Evolutionary conservation across 2,113 vertebrate species (phyloP).

Genomic region (Spizaetus ornatus): DNA sequence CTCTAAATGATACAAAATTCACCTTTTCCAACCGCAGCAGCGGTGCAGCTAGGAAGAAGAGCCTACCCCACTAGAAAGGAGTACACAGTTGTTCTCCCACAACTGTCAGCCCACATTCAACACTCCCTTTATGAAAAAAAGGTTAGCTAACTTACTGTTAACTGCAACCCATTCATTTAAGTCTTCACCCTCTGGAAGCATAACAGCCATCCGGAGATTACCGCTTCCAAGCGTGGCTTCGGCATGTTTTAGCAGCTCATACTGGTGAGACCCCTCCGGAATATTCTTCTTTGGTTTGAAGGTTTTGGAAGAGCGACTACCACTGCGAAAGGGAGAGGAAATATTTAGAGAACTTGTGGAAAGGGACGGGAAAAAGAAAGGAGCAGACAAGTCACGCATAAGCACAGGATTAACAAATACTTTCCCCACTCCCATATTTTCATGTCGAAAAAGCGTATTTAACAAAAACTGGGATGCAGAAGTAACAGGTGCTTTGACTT

Average conservation of each 20-base stretch:
- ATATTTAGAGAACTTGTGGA: neutral
- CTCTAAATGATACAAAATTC: fast-evolving
- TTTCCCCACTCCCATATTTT: fast-evolving
- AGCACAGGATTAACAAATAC: neutral
- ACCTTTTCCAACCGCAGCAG: neutral
- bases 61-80: neutral
- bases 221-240: slow-evolving; percentile 87
- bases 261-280: slow-evolving; percentile 86
- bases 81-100: neutral
- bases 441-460: fast-evolving
- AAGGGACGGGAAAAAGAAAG: neutral
- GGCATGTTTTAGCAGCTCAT: slow-evolving; percentile 85
- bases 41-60: neutral
- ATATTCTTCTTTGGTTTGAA: slow-evolving; percentile 91
- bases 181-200: slow-evolving; percentile 86
- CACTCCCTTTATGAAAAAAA: fast-evolving
- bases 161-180: slow-evolving; percentile 87
- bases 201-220: slow-evolving; percentile 85
- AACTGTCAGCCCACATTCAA: neutral
- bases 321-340: slow-evolving; percentile 55
- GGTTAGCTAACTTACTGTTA: slow-evolving; percentile 77
- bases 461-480: neutral
- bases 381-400: fast-evolving
- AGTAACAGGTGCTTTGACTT: neutral
- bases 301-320: slow-evolving; percentile 86